Evolutionary conservation across 2,113 vertebrate genomes (phyloP), one percentile per base, ranked within the genome.

Genomic region (Semicossyphus pulcher): DNA sequence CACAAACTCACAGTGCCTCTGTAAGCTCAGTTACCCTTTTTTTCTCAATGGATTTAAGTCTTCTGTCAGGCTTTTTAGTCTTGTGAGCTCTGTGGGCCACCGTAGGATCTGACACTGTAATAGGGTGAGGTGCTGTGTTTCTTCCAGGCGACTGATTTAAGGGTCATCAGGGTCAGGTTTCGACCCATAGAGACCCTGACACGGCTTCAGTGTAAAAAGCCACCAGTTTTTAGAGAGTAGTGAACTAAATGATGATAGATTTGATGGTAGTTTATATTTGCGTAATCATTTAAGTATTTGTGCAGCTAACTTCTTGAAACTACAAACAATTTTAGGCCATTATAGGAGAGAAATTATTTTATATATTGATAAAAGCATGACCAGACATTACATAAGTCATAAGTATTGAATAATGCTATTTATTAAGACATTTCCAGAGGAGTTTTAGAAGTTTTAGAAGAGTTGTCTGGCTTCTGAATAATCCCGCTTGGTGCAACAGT

Each of bases 161-260:
- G 45, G 29, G 62, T 76, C 66, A 54, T n/a, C 37, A 0, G 16
- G 56, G 58, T 86, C 76, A 64, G 18, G 72, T 80, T 83, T 73
- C 57, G n/a, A 42, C 39, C 7, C 29, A 14, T 14, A 53, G 8
- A 72, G 16, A 34, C 39, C 16, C 31, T 49, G 31, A 53, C 53
- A 41, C 58, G 44, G 16, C 23, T 28, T 37, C 54, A 48, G 34
- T 45, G 16, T 42, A 39, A 39, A 39, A 39, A 39, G 4, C n/a
- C 10, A 37, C 4, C 12, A 16, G 4, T 14, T 39, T 39, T 39
- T 15, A 15, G 37, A 4, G 15, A 15, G 4, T 15, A 36, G 2
- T 2, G 11, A 3, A 10, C 9, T 4, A 36, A 3, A 36, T 36
- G 34, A n/a, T n/a, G n/a, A n/a, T n/a, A n/a, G n/a, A n/a, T n/a